Evolutionary conservation across 1,140 invertebrate genomes (phyloP).

Genomic region (Megathymus violae): DNA sequence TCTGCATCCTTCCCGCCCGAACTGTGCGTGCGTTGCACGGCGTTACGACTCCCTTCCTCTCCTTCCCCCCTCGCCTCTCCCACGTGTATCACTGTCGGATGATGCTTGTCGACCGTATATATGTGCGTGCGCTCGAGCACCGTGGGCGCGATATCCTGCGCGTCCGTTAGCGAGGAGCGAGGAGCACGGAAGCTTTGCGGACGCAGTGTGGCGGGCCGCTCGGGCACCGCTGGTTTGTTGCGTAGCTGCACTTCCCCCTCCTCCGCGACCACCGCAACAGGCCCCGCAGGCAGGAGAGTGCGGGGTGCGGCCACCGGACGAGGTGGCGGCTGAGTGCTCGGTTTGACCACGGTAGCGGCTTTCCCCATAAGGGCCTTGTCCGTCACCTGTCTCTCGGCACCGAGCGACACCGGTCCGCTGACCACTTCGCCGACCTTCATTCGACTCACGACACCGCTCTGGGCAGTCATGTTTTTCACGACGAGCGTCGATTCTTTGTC

Average conservation of each 20-base stretch:
- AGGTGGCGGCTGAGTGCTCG: slow-evolving; percentile 57
- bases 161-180: slow-evolving; percentile 60
- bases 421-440: slow-evolving; percentile 62
- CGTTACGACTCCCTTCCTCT: slow-evolving; percentile 53
- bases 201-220: slow-evolving; percentile 87
- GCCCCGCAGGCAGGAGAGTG: slow-evolving; percentile 78
- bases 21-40: slow-evolving; percentile 74
- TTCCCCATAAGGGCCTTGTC: slow-evolving; percentile 36
- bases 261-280: slow-evolving; percentile 44
- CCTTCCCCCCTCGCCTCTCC: slow-evolving; percentile 46
- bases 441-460: slow-evolving; percentile 60
- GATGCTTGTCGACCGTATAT: slow-evolving; percentile 88
- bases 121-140: slow-evolving; percentile 87
- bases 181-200: slow-evolving; percentile 84
- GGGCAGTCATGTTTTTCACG: slow-evolving; percentile 66
- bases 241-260: slow-evolving; percentile 65
- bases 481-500: slow-evolving; percentile 60
- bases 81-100: slow-evolving; percentile 87
- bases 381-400: slow-evolving; percentile 35
- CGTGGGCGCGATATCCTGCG: slow-evolving; percentile 63
- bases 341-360: slow-evolving; percentile 39
- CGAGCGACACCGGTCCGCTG: slow-evolving; percentile 58
- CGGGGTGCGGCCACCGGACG: slow-evolving; percentile 84
- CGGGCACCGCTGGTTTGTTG: slow-evolving; percentile 88
- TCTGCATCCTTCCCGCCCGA: slow-evolving; percentile 71